A percentile compares a stretch with the other conserved stretches of the same genome.
Evolutionary conservation across 2,113 vertebrate genomes (phyloP).

Genomic region (Macroglossus sobrinus): DNA sequence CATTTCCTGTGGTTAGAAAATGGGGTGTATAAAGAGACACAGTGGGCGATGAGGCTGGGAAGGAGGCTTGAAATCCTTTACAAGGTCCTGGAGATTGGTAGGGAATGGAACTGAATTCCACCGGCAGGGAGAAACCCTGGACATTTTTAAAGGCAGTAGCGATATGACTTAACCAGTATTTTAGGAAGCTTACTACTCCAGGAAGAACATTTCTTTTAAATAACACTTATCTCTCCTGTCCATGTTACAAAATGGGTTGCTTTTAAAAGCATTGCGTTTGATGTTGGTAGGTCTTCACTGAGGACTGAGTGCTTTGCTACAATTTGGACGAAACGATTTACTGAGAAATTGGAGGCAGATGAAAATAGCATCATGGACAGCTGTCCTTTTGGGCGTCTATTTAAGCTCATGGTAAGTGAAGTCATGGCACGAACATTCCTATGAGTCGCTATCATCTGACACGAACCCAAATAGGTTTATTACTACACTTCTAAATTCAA

Average conservation of each 20-base stretch:
- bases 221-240: background rate
- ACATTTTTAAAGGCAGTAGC: background rate
- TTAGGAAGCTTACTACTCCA: background rate
- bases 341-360: background rate
- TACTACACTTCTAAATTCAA: constrained; percentile 8
- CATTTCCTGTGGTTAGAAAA: background rate
- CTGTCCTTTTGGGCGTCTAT: constrained; percentile 2
- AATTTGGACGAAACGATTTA: background rate
- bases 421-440: constrained; percentile 9
- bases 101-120: rapidly evolving
- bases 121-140: rapidly evolving
- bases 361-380: constrained; percentile 37
- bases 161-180: background rate
- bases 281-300: background rate
- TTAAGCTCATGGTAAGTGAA: constrained; percentile 7
- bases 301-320: background rate
- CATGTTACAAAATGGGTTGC: background rate
- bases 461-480: constrained; percentile 23
- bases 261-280: background rate
- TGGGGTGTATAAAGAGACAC: background rate
- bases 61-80: background rate
- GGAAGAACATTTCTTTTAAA: background rate
- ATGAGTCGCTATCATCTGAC: constrained; percentile 24
- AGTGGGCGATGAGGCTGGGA: too few species aligned
- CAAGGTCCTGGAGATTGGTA: background rate